Evolutionary conservation across 2,888 invertebrate species (phyloP).

Genomic region (Beris chalybata): DNA sequence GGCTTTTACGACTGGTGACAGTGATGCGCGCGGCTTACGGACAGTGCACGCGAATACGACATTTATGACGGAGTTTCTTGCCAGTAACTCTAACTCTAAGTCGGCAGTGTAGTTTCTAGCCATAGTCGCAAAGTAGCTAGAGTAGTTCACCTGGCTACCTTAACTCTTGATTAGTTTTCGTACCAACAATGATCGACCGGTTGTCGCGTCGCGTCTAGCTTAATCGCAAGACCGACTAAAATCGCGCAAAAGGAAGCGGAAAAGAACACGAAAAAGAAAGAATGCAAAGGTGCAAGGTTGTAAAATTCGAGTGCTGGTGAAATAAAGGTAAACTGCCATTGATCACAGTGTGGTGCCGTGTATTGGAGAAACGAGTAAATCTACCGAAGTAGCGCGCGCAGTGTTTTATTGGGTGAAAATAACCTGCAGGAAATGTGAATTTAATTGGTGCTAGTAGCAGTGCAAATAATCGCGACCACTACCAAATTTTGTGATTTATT

Average conservation of each 20-base stretch:
- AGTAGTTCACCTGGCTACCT: no score
- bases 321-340: constrained; percentile 52
- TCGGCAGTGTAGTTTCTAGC: no score
- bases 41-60: no score
- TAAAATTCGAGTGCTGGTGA: constrained; percentile 37
- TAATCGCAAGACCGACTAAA: constrained; percentile 1
- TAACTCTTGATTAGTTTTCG: no score
- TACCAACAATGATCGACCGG: neutral
- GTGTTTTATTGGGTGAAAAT: constrained; percentile 35
- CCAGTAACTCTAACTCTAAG: neutral
- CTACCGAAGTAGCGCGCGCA: neutral
- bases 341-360: constrained; percentile 56
- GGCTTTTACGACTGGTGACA: no score
- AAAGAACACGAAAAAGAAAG: constrained; percentile 10
- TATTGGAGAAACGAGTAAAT: neutral
- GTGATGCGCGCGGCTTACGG: no score
- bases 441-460: constrained; percentile 30
- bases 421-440: constrained; percentile 21
- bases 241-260: constrained; percentile 5
- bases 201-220: constrained; percentile 10
- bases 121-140: no score
- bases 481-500: neutral
- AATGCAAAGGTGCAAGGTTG: constrained; percentile 39
- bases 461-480: constrained; percentile 18
- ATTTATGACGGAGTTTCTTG: neutral